Base-by-base conservation (phyloP, 1,140 invertebrate species). In the Agraylea sexmaculata region DNA sequence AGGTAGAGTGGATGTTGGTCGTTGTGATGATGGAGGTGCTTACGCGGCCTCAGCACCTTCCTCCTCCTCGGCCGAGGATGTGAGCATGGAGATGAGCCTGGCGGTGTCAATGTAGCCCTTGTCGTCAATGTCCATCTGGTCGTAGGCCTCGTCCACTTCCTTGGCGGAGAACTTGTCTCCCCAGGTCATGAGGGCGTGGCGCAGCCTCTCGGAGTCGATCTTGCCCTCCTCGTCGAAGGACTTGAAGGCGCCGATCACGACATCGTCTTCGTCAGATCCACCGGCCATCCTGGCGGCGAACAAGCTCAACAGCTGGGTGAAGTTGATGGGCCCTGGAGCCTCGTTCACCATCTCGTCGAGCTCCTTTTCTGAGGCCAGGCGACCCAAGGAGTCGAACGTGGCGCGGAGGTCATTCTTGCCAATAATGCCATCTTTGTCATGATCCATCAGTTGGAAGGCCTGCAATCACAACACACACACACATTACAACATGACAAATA, bases 391-490 rank as follows among this genome's bases (percentile, higher is more conserved):
- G 68, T 94, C 90, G 71, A 91, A 97, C 59, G 91, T 92, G 57
- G 84, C 83, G 60, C 90, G 83, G 56, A 98, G 76, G 70, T 98
- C 94, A 64, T 81, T 84, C 66, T 94, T 92, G 61, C 86, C 86
- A 62, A 98, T 89, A 69, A 97, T 84, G 55, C 92, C 91, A 67
- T 98, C 94, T 70, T 96, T 93, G 73, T 98, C 89, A 68, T 87
- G 82, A 73, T 98, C 94, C 82, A 98, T 98, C 59, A 98, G 80
- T 65, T 87, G 81, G 82, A 98, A 97, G 58, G 88, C 89, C 87
- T 89, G 53, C n/a, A n/a, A n/a, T n/a, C n/a, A n/a, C n/a, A n/a
- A n/a, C n/a, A n/a, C n/a, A n/a, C n/a, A n/a, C n/a, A n/a, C n/a
- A n/a, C n/a, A n/a, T n/a, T 8, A 27, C n/a, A n/a, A 8, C 7